phyloP scores from a whole-genome alignment of 2,113 vertebrate genomes.

The Hippocampus mohnikei region DNA sequence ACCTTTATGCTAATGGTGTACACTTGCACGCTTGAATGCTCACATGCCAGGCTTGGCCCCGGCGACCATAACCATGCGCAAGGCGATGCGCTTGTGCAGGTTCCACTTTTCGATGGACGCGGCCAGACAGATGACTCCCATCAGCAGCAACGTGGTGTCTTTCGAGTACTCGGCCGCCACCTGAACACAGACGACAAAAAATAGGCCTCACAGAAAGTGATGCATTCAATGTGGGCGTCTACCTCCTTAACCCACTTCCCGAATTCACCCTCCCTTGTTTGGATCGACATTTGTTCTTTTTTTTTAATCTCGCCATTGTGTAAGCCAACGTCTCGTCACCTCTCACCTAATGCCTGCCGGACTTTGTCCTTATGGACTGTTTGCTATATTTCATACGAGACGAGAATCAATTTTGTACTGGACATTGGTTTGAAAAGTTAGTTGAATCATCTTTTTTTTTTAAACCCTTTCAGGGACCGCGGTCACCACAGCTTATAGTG shows the following conservation, averaged over 20 bases:
- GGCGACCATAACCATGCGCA: constrained; percentile 95
- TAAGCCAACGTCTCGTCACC: constrained; percentile 34
- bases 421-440: not conserved
- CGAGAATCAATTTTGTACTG: not conserved
- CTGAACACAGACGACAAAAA: constrained; percentile 61
- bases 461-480: no score
- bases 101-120: constrained; percentile 98
- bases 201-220: not conserved
- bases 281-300: constrained; percentile 40
- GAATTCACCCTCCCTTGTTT: constrained; percentile 3
- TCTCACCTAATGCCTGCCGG: constrained; percentile 39
- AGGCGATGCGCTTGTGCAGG: constrained; percentile 90
- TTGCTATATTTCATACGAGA: not conserved
- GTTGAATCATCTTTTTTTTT: not conserved
- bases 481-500: no score
- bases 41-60: constrained; percentile 97
- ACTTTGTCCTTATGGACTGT: constrained; percentile 10
- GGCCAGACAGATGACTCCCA: constrained; percentile 95
- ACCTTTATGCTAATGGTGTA: not conserved
- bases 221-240: not conserved
- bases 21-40: constrained; percentile 40
- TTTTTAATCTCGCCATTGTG: constrained; percentile 50
- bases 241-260: constrained; percentile 13
- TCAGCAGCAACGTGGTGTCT: constrained; percentile 93
- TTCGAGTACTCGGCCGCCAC: constrained; percentile 96